Conservation (phyloP, 2,888 invertebrate genomes). For the Caenorhabditis zanzibari region DNA sequence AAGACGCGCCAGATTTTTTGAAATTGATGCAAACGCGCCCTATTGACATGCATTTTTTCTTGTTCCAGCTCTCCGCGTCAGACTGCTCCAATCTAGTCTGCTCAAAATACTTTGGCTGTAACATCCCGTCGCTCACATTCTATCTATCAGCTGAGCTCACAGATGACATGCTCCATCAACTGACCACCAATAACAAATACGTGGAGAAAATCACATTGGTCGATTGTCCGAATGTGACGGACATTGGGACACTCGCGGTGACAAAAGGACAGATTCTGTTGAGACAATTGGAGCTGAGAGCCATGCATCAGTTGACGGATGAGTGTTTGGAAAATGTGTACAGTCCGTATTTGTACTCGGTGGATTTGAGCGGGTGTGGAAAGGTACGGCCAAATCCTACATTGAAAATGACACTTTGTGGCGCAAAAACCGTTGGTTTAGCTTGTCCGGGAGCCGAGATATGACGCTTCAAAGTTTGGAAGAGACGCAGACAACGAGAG, state of each 20-base stretch:
- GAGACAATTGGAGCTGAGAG: constrained; percentile 75
- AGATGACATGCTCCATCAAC: constrained; percentile 72
- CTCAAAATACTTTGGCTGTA: constrained; percentile 76
- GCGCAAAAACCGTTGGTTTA: too few species aligned
- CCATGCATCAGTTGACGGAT: constrained; percentile 77
- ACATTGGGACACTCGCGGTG: constrained; percentile 76
- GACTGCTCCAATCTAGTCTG: constrained; percentile 77
- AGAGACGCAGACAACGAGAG: too few species aligned
- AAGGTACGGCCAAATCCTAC: constrained; percentile 57
- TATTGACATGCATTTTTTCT: too few species aligned
- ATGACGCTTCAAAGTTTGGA: too few species aligned
- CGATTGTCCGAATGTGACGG: constrained; percentile 80
- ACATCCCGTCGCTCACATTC: constrained; percentile 78
- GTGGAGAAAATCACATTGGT: constrained; percentile 79
- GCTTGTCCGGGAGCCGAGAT: too few species aligned
- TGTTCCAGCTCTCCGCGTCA: constrained; percentile 72
- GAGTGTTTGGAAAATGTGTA: constrained; percentile 74
- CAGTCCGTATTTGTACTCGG: constrained; percentile 73
- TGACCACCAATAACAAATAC: constrained; percentile 74
- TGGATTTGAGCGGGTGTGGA: constrained; percentile 82
- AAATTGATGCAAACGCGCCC: too few species aligned
- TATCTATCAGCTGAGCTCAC: constrained; percentile 77
- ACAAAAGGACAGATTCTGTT: constrained; percentile 76
- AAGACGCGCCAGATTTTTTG: too few species aligned
- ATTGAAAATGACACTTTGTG: too few species aligned